Base-by-base conservation (phyloP, 2,113 vertebrate genomes). In the Syngnathus typhle region DNA sequence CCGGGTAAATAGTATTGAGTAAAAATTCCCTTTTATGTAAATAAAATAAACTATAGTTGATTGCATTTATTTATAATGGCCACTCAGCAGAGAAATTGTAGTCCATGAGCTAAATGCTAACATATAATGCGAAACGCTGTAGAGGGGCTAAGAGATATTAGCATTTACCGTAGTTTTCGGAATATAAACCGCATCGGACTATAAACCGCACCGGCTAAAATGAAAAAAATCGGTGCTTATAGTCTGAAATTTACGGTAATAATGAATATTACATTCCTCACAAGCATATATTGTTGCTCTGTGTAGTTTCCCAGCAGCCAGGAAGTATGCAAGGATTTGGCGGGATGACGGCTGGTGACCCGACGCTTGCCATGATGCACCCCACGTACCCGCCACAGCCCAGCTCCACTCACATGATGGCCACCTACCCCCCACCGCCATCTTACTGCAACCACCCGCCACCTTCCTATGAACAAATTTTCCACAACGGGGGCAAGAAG, bases 381-480 rank as follows among this genome's bases (percentile, higher is more conserved):
- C 92, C 94, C 68, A 85, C 92, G 21, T 96, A 94, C 72, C 93
- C 94, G 0, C 87, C 93, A 19, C 94, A 94, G 67, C 92, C 94
- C 18, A 91, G 86, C 63, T 90, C 94, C 36, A 82, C 96, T 1
- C 94, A 94, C 52, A 90, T 93, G 80, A 92, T 93, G 83, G 77
- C 83, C 0, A 74, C 91, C 67, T 98, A 95, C 38, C 95, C 95
- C 0, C 95, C 95, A 0, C 96, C 95, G 2, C 95, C 96, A 0
- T 96, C 96, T 63, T 99, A 98, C 86, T 98, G 94, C 91, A 99
- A 93, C 89, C 94, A 96, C 0, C 96, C 96, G 0, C 96, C 96
- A 0, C 96, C 96, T 0, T 90, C 96, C 0, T 98, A 99, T 0
- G 95, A 99, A 80, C 95, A 98, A 85, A 93, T 98, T 75, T 93